Evolutionary conservation across 2,797 vertebrate species (phyloP).

Genomic region (Craterocephalus amniculus): DNA sequence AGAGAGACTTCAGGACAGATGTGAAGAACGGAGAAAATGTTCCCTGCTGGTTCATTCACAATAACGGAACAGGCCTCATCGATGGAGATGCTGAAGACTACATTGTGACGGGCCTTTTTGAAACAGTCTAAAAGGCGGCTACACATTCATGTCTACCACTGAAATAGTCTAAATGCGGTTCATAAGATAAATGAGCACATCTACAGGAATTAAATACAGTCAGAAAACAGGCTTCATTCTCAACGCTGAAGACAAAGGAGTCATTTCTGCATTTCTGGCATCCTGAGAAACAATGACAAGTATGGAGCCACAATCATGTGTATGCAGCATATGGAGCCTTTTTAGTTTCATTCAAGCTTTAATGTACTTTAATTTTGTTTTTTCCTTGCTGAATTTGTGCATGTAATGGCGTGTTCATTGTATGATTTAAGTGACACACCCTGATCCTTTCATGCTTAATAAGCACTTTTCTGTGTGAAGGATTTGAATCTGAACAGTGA

Average conservation of each 20-base stretch:
- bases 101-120: conserved; percentile 79
- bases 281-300: neutral
- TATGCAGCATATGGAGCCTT: neutral
- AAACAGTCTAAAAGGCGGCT: conserved; percentile 35
- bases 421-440: neutral
- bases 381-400: neutral
- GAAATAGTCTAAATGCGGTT: neutral
- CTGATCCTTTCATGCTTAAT: neutral
- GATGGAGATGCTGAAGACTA: conserved; percentile 88
- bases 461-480: neutral
- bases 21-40: conserved; percentile 76
- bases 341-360: neutral
- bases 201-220: neutral
- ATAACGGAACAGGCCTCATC: conserved; percentile 89
- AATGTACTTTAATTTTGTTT: neutral
- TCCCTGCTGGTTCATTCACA: conserved; percentile 92
- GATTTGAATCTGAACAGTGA: neutral
- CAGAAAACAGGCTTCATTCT: conserved; percentile 8
- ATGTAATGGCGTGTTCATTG: neutral
- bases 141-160: neutral
- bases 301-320: neutral
- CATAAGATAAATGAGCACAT: neutral
- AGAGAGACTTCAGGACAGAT: conserved; percentile 88
- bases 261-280: neutral
- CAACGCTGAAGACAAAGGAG: neutral